Base-by-base conservation (phyloP, 2,113 vertebrate genomes). In the Psephotus haematonotus region DNA sequence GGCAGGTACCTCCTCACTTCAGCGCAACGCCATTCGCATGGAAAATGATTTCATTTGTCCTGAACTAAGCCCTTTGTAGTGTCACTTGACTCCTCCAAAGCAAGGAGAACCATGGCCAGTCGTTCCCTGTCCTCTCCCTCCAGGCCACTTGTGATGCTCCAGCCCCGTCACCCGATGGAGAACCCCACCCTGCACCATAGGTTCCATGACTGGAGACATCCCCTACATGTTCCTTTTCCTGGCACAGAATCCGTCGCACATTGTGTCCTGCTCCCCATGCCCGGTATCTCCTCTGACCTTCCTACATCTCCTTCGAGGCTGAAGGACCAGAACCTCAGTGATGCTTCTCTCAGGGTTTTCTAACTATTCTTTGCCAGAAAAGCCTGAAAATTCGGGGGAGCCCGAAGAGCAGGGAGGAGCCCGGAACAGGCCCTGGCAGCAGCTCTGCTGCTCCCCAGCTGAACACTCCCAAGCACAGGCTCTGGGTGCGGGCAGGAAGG, bases 191-290 rank as follows among this genome's bases (percentile, higher is more conserved):
- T 33, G 55, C 55, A 22, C 33, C 33, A 59, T 35, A n/a, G 57
- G 22, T 35, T 59, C 57, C 33, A 59, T 10, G n/a, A 24, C 57
- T 59, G 22, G 57, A 59, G 28, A 29, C 17, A 78, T 5, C 50
- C 31, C 3, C 4, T 7, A 16, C 41, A 14, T 0, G 0, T 17
- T 25, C 22, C 9, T 64, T 43, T 71, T 15, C 76, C 49, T 15
- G 2, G 5, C 18, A 44, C 50, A 35, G 69, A 62, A 81, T 27
- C 22, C 57, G 46, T 3, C 13, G 11, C 0, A 1, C 2, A 3
- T 6, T 3, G 0, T 7, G 7, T 55, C 8, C 65, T 24, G 60
- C 55, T 82, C 44, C 33, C 24, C 8, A 1, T 24, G 10, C 59
- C 44, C 44, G 4, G 11, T 3, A 31, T 20, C 46, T 16, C 82